A percentile compares a stretch with the other conserved stretches of the same genome.
Conservation (phyloP, 2,888 invertebrate genomes). For the Ariolimax columbianus region DNA sequence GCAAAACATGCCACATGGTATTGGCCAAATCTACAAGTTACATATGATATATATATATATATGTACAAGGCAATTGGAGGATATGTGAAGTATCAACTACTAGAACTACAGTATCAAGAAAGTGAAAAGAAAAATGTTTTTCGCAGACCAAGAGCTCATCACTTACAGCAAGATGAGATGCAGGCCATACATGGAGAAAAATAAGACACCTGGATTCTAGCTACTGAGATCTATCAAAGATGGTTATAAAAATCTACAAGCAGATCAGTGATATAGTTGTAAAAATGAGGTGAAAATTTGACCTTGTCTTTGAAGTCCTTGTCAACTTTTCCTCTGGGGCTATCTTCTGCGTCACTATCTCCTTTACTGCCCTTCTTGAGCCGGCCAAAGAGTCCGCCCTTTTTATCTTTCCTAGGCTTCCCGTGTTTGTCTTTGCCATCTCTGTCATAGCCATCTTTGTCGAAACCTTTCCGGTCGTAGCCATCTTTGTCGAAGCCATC, state of each 20-base stretch:
- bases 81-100: background rate
- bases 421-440: slow-evolving; percentile 37
- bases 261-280: slow-evolving; percentile 10
- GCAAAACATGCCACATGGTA: background rate
- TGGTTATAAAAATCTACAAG: background rate
- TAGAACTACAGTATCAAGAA: background rate
- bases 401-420: slow-evolving; percentile 48
- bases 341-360: slow-evolving; percentile 32
- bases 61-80: background rate
- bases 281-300: slow-evolving; percentile 13
- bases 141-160: background rate
- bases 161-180: background rate
- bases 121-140: background rate
- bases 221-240: background rate
- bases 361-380: slow-evolving; percentile 48
- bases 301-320: slow-evolving; percentile 32
- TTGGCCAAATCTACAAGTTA: too few relatives aligned
- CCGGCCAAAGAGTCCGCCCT: slow-evolving; percentile 57
- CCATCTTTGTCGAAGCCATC: slow-evolving; percentile 3
- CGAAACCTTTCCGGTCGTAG: slow-evolving; percentile 19
- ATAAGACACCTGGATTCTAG: background rate
- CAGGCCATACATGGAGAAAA: background rate
- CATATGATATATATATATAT: too few relatives aligned
- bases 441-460: slow-evolving; percentile 45
- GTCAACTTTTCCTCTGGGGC: background rate